phyloP scores from a whole-genome alignment of 2,113 vertebrate species.

The Diphyllodes magnificus region DNA sequence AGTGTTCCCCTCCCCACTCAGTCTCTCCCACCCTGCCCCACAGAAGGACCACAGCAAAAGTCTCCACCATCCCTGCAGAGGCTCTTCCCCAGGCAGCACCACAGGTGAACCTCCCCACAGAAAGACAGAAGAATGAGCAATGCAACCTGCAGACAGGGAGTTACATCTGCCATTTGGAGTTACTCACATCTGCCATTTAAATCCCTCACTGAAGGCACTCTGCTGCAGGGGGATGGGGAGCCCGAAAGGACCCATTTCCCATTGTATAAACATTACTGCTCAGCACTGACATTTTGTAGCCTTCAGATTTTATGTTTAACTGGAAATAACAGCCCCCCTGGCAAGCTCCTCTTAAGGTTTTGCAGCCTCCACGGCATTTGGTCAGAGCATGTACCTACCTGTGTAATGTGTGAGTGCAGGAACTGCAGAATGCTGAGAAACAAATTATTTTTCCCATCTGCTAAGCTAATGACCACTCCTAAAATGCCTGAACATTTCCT shows the following conservation, averaged over 20 bases:
- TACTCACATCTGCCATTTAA: neutral
- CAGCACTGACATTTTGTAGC: neutral
- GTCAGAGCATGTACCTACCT: neutral
- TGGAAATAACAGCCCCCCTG: neutral
- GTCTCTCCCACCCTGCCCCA: neutral
- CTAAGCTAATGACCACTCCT: conserved; percentile 19
- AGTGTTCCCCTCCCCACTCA: neutral
- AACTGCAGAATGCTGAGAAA: neutral
- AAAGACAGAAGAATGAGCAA: neutral
- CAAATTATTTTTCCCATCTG: neutral
- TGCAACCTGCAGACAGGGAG: accelerated
- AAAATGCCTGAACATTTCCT: conserved; percentile 14
- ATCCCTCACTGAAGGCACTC: accelerated
- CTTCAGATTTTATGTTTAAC: neutral
- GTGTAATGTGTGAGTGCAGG: neutral
- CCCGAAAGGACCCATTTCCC: neutral
- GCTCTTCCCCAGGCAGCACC: neutral
- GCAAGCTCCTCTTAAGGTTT: neutral
- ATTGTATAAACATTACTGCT: neutral
- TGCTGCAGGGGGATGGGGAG: accelerated
- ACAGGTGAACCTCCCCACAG: accelerated
- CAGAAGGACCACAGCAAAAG: neutral
- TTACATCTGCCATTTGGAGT: neutral
- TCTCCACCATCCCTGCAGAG: accelerated
- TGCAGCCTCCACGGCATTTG: neutral